Conservation (phyloP, 2,888 invertebrate species). For the Drosophila neonasuta region DNA sequence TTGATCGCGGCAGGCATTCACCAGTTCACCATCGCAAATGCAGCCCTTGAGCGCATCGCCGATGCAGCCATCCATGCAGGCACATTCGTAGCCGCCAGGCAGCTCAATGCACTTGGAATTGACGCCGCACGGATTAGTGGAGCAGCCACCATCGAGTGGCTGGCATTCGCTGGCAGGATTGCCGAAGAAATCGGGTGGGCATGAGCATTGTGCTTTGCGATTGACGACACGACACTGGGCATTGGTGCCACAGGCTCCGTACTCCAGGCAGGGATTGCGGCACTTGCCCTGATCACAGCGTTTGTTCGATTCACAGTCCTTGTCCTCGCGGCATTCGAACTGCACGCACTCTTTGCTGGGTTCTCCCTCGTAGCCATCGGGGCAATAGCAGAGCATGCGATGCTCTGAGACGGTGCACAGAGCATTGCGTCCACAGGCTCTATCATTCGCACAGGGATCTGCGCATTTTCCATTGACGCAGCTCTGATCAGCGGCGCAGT, state of each 20-base stretch:
- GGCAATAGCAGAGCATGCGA: constrained; percentile 92
- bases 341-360: constrained; percentile 89
- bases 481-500: constrained; percentile 90
- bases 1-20: constrained; percentile 90
- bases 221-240: constrained; percentile 92
- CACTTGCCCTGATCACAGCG: constrained; percentile 89
- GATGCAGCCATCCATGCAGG: constrained; percentile 89
- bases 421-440: constrained; percentile 91
- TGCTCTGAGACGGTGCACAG: constrained; percentile 91
- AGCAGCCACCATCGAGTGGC: constrained; percentile 87
- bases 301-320: constrained; percentile 90
- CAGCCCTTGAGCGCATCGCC: constrained; percentile 92
- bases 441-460: constrained; percentile 86
- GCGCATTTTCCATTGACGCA: constrained; percentile 88
- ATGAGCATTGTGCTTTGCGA: constrained; percentile 89
- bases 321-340: constrained; percentile 89
- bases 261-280: constrained; percentile 90
- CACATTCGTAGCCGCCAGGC: constrained; percentile 90
- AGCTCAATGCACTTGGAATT: constrained; percentile 92
- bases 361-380: constrained; percentile 92
- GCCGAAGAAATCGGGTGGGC: constrained; percentile 89
- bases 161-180: constrained; percentile 88
- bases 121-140: constrained; percentile 91
- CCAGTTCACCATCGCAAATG: constrained; percentile 86
- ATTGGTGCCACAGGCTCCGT: constrained; percentile 90